Evolutionary conservation across 2,113 vertebrate genomes (phyloP).

Genomic region (Caloenas nicobarica): DNA sequence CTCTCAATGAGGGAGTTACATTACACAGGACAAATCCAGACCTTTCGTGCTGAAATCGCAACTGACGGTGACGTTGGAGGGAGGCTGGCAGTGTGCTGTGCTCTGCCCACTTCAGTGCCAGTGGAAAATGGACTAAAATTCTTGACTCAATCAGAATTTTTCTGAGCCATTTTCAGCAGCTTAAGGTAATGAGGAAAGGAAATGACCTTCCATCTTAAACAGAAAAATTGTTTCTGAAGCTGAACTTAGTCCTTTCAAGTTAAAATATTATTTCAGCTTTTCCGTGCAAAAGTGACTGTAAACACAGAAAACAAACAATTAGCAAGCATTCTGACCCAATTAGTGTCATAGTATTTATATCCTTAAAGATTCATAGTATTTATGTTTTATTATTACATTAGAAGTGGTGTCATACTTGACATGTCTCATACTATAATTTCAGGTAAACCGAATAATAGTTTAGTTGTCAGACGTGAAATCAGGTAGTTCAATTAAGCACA

Average conservation of each 20-base stretch:
- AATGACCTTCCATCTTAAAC: not conserved
- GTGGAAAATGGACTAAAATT: not conserved
- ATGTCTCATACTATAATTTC: not conserved
- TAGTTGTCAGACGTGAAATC: not conserved
- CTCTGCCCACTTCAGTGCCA: not conserved
- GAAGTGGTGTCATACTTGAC: not conserved
- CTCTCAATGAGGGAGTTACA: not conserved
- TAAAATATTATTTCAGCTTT: not conserved
- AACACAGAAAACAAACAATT: not conserved
- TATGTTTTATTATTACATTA: not conserved
- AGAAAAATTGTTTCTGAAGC: not conserved
- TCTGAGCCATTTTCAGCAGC: not conserved
- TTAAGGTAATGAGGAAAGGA: not conserved
- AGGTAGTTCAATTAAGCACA: not conserved
- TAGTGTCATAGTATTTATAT: not conserved
- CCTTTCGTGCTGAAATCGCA: not conserved
- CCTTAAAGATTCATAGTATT: not conserved
- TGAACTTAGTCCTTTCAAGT: not conserved
- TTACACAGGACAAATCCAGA: not conserved
- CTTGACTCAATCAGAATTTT: not conserved
- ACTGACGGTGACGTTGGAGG: not conserved
- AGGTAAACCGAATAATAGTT: not conserved
- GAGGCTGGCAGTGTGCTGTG: not conserved
- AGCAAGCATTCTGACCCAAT: not conserved
- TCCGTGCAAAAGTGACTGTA: not conserved